Conservation (phyloP, 2,113 vertebrate genomes). For the Otis tarda region DNA sequence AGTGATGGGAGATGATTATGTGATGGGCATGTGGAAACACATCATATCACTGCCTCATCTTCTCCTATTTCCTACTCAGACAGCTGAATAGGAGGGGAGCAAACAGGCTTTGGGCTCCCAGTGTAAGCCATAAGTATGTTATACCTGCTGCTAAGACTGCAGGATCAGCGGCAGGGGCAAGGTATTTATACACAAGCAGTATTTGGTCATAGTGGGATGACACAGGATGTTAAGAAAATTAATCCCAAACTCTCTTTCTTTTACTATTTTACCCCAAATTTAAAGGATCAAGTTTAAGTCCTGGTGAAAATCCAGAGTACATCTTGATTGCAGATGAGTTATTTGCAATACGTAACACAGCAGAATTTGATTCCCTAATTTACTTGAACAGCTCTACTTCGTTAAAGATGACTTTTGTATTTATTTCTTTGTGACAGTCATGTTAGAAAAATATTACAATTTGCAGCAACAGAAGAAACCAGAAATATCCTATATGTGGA, state of each 20-base stretch:
- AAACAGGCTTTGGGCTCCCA: background rate
- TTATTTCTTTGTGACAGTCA: background rate
- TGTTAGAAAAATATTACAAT: background rate
- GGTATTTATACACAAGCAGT: background rate
- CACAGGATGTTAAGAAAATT: background rate
- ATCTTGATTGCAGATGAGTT: background rate
- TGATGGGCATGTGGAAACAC: background rate
- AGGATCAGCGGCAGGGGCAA: background rate
- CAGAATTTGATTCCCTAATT: background rate
- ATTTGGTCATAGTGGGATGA: background rate
- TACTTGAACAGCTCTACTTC: background rate
- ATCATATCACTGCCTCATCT: rapidly evolving
- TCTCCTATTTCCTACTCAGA: background rate
- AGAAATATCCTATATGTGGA: background rate
- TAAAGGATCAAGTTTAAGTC: background rate
- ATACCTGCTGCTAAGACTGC: background rate
- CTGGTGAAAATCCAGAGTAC: background rate
- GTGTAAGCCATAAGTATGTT: background rate
- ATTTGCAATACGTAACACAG: background rate
- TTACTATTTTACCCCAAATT: background rate
- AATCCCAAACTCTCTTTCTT: background rate
- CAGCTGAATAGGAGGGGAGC: background rate
- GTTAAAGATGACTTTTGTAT: background rate
- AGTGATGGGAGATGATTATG: background rate
- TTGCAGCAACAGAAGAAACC: background rate